Evolutionary conservation across 2,797 vertebrate species (phyloP), one percentile per base, ranked within the genome.

Genomic region (Chrysolophus pictus): DNA sequence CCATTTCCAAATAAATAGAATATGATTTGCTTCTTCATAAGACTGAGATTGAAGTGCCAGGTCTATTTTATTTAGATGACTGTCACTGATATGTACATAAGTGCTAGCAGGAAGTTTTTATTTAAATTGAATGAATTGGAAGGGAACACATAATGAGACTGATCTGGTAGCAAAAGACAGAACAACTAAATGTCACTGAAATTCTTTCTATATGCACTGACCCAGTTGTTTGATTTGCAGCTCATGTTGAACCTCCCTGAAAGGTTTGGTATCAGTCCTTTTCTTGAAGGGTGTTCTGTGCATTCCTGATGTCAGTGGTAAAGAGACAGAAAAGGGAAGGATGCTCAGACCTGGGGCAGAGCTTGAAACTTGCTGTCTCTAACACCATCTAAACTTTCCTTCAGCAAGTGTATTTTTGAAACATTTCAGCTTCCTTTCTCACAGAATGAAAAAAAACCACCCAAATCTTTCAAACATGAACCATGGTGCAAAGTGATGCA

Each of bases 1-100:
- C 90, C 33, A 51, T 96, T 95, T 93, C 69, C 86, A 94, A 90
- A 93, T 84, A 94, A 91, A 88, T 10, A 84, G 88, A 90, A 63
- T 60, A 85, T 64, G 62, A 93, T 49, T 82, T 84, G 28, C 58
- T 64, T 80, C 59, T 95, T 94, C 91, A 76, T 95, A 87, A 91
- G 69, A 39, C 82, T 88, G 49, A 62, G 71, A 84, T 73, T 88
- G 68, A 84, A 91, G 73, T 42, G 39, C 21, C 75, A 83, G 39
- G 59, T 35, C 83, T 91, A 90, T 92, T 91, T 95, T 90, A 79
- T 91, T 92, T 88, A 95, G 89, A 81, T 74, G 58, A 64, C 35
- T 72, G 80, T 67, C 64, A 80, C 55, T 62, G 79, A 80, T 79
- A 80, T 1, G 22, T 31, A 83, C 58, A 37, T 33, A 73, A 75